A percentile compares a stretch with the other conserved stretches of the same genome.
phyloP scores from a whole-genome alignment of 2,888 invertebrate genomes.

The Omphaloscelis lunosa region DNA sequence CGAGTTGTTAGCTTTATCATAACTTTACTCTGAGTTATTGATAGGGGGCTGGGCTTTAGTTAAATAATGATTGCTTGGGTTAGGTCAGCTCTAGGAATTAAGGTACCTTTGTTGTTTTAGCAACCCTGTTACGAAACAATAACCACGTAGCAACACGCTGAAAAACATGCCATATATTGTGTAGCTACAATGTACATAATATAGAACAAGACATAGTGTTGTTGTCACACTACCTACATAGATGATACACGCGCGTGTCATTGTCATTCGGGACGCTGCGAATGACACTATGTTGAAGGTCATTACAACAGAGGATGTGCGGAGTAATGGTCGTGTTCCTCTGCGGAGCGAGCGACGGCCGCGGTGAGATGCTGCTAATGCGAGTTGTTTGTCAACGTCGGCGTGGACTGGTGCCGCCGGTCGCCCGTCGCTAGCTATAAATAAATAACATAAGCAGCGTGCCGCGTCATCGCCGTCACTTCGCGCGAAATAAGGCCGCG shows the following conservation, averaged over 20 bases:
- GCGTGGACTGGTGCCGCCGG: constrained; percentile 73
- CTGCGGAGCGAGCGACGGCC: constrained; percentile 63
- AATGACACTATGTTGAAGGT: constrained; percentile 74
- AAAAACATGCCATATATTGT: constrained; percentile 2
- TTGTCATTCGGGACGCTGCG: constrained; percentile 66
- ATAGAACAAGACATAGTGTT: constrained; percentile 35
- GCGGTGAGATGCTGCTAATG: constrained; percentile 74
- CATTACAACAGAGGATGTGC: constrained; percentile 74
- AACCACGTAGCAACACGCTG: constrained; percentile 22
- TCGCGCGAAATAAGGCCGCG: constrained; percentile 69
- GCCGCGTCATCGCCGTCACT: constrained; percentile 73
- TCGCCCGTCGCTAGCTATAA: constrained; percentile 79
- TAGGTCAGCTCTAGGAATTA: constrained; percentile 40
- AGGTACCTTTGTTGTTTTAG: constrained; percentile 6
- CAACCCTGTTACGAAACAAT: constrained; percentile 19
- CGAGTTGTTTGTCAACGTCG: constrained; percentile 87
- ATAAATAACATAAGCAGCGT: constrained; percentile 80
- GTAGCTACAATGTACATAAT: constrained; percentile 19
- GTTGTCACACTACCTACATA: constrained; percentile 38
- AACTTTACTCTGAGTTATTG: constrained; percentile 27
- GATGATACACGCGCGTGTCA: constrained; percentile 61
- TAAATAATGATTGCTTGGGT: constrained; percentile 42
- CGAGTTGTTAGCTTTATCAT: constrained; percentile 21
- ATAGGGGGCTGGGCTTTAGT: constrained; percentile 11
- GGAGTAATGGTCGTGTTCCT: constrained; percentile 79